Conservation (phyloP, 2,113 vertebrate genomes). For the Chaetura pelagica region DNA sequence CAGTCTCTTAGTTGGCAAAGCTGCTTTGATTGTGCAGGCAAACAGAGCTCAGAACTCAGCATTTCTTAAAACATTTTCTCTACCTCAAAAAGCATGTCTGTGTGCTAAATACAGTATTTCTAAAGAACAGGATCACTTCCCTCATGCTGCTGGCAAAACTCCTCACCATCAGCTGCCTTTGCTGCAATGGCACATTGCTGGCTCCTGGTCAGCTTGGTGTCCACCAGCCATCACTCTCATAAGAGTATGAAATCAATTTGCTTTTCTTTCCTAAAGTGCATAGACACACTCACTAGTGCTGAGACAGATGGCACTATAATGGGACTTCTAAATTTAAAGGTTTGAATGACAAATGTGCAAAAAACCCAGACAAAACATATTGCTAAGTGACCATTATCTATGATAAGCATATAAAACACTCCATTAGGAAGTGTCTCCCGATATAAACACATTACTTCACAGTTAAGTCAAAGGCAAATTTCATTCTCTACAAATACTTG, state of each 20-base stretch:
- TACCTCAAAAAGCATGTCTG: neutral
- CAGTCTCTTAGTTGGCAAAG: neutral
- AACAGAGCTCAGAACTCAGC: neutral
- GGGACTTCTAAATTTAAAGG: constrained; percentile 44
- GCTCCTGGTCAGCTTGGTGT: neutral
- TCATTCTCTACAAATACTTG: neutral
- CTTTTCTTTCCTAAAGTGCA: neutral
- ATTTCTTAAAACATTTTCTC: neutral
- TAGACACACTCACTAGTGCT: neutral
- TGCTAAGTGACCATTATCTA: constrained; percentile 17
- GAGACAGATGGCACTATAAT: constrained; percentile 6
- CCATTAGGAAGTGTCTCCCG: neutral
- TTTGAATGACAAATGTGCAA: constrained; percentile 35
- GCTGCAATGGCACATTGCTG: neutral
- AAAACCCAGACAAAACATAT: constrained; percentile 34
- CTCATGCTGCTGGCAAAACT: neutral
- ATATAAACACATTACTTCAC: neutral
- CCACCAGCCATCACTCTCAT: neutral
- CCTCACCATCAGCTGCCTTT: neutral
- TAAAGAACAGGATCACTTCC: neutral
- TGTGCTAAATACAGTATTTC: neutral
- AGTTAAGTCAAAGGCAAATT: neutral
- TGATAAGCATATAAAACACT: constrained; percentile 14
- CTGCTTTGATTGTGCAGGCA: neutral
- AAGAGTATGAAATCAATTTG: neutral